Conservation (phyloP, 2,113 vertebrate genomes). For the Calyptommatus sinebrachiatus region DNA sequence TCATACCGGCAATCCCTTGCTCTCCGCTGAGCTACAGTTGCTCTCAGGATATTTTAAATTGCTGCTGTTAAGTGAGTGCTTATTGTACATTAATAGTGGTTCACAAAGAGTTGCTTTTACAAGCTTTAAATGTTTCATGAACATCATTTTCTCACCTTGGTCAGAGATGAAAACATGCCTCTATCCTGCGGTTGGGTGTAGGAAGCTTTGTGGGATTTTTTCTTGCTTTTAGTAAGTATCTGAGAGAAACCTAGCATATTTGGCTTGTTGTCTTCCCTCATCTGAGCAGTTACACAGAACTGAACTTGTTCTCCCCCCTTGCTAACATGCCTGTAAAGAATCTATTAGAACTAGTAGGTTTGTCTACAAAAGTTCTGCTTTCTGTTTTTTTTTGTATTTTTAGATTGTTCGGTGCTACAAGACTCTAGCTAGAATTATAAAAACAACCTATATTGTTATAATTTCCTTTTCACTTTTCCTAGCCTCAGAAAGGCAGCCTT, state of each 20-base stretch:
- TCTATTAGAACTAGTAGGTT: background rate
- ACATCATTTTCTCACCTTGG: background rate
- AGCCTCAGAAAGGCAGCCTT: no score
- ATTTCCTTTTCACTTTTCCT: no score
- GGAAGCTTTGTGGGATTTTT: rapidly evolving
- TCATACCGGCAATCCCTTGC: no score
- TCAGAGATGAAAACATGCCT: background rate
- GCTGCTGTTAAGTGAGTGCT: background rate
- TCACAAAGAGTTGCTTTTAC: rapidly evolving
- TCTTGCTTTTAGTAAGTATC: background rate
- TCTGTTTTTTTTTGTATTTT: no score
- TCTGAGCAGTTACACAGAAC: background rate
- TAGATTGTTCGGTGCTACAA: no score
- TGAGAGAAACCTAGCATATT: background rate
- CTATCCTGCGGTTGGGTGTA: background rate
- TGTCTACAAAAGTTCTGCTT: no score
- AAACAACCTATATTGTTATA: conserved; percentile 7
- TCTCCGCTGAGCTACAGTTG: no score
- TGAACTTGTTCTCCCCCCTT: background rate
- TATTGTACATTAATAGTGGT: background rate
- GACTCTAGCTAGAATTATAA: no score
- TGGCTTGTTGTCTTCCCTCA: rapidly evolving
- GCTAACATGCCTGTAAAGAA: background rate
- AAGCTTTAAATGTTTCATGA: background rate
- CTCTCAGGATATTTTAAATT: background rate